Evolutionary conservation across 2,888 invertebrate genomes (phyloP).

Genomic region (Exephanes ischioxanthus): DNA sequence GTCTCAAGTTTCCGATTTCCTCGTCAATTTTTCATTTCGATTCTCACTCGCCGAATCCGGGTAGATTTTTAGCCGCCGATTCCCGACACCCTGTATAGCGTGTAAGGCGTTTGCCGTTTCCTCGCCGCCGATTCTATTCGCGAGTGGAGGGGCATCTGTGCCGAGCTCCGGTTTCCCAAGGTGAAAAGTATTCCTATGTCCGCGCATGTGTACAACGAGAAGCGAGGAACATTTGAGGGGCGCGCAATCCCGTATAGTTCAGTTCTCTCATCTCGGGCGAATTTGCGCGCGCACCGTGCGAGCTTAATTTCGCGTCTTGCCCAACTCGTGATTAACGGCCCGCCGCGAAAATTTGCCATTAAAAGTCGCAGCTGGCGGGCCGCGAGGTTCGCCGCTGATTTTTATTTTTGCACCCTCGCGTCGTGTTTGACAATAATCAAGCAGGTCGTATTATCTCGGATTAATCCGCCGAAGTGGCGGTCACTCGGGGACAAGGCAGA

Average conservation of each 20-base stretch:
- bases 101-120: background rate
- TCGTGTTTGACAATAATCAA: slow-evolving; percentile 38
- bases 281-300: background rate
- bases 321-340: slow-evolving; percentile 51
- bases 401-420: slow-evolving; percentile 14
- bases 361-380: slow-evolving; percentile 10
- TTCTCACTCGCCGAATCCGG: background rate
- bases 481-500: background rate
- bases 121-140: slow-evolving; percentile 28
- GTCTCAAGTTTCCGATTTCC: no score
- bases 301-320: slow-evolving; percentile 53
- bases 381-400: background rate
- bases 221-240: slow-evolving; percentile 21
- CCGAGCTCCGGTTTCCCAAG: slow-evolving; percentile 73
- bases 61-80: slow-evolving; percentile 3
- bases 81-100: slow-evolving; percentile 20
- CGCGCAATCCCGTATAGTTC: background rate
- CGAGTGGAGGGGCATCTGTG: slow-evolving; percentile 43
- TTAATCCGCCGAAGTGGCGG: slow-evolving; percentile 11
- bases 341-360: slow-evolving; percentile 60
- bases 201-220: slow-evolving; percentile 29
- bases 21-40: background rate
- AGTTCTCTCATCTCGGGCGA: slow-evolving; percentile 15
- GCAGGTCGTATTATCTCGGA: slow-evolving; percentile 20
- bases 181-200: slow-evolving; percentile 63